These are phyloP conservation scores for Heliornis fulica DNA, from an alignment of 2,113 vertebrate genomes.

Conservation along the genomic window DNA sequence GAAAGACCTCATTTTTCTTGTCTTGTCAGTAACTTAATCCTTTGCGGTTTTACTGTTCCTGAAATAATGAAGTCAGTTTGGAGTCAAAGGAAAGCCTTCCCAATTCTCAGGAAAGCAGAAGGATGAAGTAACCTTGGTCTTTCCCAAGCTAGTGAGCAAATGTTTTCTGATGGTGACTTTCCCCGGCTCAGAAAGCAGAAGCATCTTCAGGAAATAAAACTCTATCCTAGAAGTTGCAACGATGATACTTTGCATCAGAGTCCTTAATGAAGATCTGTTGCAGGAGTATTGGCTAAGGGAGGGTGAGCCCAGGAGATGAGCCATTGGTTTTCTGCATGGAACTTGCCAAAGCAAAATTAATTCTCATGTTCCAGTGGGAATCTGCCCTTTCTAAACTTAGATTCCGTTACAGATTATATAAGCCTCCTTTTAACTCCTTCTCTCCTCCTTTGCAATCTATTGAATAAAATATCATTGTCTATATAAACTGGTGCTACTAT, in stretches of 20 bases:
- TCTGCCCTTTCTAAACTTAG: background rate
- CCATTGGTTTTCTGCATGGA: background rate
- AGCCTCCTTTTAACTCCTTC: background rate
- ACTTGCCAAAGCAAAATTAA: background rate
- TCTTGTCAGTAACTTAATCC: slow-evolving; percentile 41
- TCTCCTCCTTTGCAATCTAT: background rate
- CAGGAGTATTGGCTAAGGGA: background rate
- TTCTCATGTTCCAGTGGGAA: background rate
- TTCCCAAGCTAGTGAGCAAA: background rate
- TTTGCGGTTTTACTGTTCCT: slow-evolving; percentile 18
- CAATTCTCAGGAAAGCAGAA: slow-evolving; percentile 15
- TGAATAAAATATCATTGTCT: background rate
- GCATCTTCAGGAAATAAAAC: background rate
- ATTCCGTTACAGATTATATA: background rate
- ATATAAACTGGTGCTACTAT: background rate
- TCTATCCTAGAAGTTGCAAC: background rate
- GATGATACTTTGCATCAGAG: background rate
- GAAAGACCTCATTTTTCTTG: slow-evolving; percentile 48
- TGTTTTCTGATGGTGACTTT: background rate
- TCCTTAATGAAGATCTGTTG: background rate
- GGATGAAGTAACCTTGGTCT: slow-evolving; percentile 28
- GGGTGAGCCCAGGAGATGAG: background rate
- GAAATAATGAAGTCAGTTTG: slow-evolving; percentile 7
- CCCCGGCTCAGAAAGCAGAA: background rate
- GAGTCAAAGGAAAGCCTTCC: slow-evolving; percentile 37